Percentiles rank a stretch among this genome's conserved stretches.
Evolutionary conservation across 2,888 invertebrate species (phyloP).

Genomic region (Pteria penguin): DNA sequence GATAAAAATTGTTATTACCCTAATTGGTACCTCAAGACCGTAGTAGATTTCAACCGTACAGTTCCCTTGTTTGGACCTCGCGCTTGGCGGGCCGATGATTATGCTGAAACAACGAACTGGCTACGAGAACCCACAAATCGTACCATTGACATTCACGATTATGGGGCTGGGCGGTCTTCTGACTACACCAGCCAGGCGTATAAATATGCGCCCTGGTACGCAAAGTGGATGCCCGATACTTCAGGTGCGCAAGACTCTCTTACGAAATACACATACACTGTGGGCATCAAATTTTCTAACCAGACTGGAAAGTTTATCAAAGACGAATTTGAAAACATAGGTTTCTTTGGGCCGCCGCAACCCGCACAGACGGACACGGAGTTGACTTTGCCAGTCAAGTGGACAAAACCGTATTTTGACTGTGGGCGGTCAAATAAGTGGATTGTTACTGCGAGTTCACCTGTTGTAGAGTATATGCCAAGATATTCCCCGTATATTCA

Average conservation of each 20-base stretch:
- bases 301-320: slow-evolving; percentile 67
- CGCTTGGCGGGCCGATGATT: slow-evolving; percentile 84
- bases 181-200: slow-evolving; percentile 87
- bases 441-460: slow-evolving; percentile 95
- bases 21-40: slow-evolving; percentile 90
- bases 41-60: slow-evolving; percentile 91
- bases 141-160: slow-evolving; percentile 84
- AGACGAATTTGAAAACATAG: slow-evolving; percentile 58
- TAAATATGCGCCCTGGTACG: slow-evolving; percentile 43
- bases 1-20: slow-evolving; percentile 95
- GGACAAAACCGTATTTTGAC: slow-evolving; percentile 96
- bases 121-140: slow-evolving; percentile 96
- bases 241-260: slow-evolving; percentile 74
- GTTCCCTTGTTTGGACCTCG: slow-evolving; percentile 95
- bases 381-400: slow-evolving; percentile 90
- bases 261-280: slow-evolving; percentile 60
- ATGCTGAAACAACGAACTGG: slow-evolving; percentile 91
- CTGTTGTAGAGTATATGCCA: slow-evolving; percentile 96
- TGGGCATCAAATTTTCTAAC: slow-evolving; percentile 73
- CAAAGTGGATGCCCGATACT: slow-evolving; percentile 45
- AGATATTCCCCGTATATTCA: slow-evolving; percentile 75
- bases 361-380: slow-evolving; percentile 63
- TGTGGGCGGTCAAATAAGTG: slow-evolving; percentile 96
- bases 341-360: slow-evolving; percentile 73
- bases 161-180: slow-evolving; percentile 85